phyloP scores from a whole-genome alignment of 2,888 invertebrate genomes.

The Anaspis maculata region DNA sequence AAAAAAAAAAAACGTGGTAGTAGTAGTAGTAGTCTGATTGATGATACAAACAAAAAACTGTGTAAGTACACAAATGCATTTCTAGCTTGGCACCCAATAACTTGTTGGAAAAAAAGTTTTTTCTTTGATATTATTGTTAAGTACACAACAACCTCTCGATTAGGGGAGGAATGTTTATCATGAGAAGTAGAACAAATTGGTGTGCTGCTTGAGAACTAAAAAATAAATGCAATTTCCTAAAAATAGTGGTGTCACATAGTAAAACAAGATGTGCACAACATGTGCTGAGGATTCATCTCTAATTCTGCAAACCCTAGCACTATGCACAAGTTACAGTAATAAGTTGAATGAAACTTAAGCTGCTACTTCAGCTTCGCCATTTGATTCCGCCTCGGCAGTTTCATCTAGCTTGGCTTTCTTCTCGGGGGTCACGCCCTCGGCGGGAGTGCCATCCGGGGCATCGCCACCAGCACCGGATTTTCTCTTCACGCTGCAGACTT shows the following conservation, averaged over 20 bases:
- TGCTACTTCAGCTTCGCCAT: conserved; percentile 48
- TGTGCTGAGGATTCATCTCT: conserved; percentile 25
- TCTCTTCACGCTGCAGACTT: conserved; percentile 60
- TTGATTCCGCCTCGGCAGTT: conserved; percentile 48
- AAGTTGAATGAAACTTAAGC: conserved; percentile 42
- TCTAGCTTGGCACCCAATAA: conserved; percentile 31
- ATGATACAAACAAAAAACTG: no score
- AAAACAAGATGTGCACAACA: conserved; percentile 21
- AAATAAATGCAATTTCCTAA: conserved; percentile 33
- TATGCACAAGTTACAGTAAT: conserved; percentile 21
- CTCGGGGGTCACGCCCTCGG: conserved; percentile 59
- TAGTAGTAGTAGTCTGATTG: conserved; percentile 9
- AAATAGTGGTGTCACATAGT: conserved; percentile 26
- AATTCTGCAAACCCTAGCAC: conserved; percentile 23
- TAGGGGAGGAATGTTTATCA: conserved; percentile 17
- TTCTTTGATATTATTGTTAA: no score
- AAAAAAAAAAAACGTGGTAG: conserved; percentile 13
- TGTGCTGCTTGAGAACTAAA: conserved; percentile 23
- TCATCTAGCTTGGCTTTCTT: conserved; percentile 66
- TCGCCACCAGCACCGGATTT: conserved; percentile 53
- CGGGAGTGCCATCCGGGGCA: conserved; percentile 41
- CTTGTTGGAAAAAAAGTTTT: no score
- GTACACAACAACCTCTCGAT: no score
- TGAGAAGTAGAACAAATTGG: conserved; percentile 3
- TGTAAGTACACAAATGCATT: conserved; percentile 36